Conservation (phyloP, 2,797 vertebrate species). For the Oceanodroma leucorhoa region DNA sequence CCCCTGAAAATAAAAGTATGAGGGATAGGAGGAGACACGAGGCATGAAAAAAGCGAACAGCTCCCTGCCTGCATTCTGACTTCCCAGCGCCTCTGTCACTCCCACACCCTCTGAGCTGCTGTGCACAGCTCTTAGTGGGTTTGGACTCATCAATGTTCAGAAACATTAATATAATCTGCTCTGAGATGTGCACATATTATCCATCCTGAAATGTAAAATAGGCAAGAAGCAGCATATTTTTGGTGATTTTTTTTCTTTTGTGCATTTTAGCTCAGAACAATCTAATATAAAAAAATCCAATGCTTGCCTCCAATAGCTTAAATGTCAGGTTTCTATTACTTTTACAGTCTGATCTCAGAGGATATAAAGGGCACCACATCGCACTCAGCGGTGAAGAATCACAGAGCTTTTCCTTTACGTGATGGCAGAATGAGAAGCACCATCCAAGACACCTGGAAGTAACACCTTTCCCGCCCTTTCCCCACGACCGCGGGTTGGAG, state of each 20-base stretch:
- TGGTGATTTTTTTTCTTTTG: background rate
- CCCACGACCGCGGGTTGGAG: accelerated
- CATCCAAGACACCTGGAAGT: background rate
- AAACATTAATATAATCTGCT: background rate
- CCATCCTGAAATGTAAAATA: background rate
- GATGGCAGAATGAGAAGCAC: background rate
- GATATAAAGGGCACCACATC: background rate
- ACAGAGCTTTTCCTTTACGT: background rate
- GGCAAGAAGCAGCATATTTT: background rate
- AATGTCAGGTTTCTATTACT: background rate
- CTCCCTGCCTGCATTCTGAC: background rate
- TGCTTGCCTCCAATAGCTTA: background rate
- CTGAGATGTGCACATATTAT: background rate
- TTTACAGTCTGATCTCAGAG: background rate
- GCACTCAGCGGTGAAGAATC: background rate
- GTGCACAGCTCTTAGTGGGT: background rate
- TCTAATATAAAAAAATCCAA: background rate
- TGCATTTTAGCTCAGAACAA: background rate
- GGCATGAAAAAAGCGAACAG: constrained; percentile 5
- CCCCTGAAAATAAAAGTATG: constrained; percentile 41
- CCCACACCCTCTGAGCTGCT: background rate
- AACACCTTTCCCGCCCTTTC: accelerated
- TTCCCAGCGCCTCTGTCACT: background rate
- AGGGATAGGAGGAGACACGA: background rate
- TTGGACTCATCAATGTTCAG: background rate